Evolutionary conservation across 1,140 invertebrate species (phyloP).

Genomic region (Lerema accius): DNA sequence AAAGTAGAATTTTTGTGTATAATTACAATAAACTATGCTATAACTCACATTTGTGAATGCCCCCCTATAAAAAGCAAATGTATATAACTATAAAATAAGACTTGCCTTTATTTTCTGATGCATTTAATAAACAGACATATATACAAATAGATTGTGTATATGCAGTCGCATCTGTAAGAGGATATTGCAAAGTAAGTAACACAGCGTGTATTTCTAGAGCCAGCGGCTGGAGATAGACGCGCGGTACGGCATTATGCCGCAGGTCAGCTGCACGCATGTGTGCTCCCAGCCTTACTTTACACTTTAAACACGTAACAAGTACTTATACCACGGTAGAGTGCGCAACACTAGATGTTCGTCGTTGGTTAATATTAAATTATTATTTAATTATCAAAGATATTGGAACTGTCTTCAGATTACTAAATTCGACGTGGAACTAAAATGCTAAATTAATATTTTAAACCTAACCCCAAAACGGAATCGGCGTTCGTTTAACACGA

Average conservation of each 20-base stretch:
- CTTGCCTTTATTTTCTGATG: too few species aligned
- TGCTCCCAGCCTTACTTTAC: slow-evolving; percentile 50
- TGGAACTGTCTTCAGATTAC: background rate
- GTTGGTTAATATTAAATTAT: slow-evolving; percentile 11
- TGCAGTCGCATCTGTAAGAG: background rate
- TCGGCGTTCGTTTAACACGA: background rate
- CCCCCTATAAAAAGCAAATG: too few species aligned
- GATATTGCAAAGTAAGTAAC: slow-evolving; percentile 25
- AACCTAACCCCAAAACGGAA: background rate
- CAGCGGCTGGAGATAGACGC: slow-evolving; percentile 96
- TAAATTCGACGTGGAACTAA: background rate
- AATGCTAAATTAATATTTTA: slow-evolving; percentile 3
- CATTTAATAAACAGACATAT: too few species aligned
- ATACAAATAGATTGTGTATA: background rate
- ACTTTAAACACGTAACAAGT: slow-evolving; percentile 26
- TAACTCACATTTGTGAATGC: too few species aligned
- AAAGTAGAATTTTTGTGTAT: too few species aligned
- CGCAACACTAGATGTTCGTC: slow-evolving; percentile 19
- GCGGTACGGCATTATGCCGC: slow-evolving; percentile 90
- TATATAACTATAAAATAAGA: too few species aligned
- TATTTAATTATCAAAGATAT: background rate
- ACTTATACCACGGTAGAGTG: slow-evolving; percentile 15
- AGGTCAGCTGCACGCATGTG: slow-evolving; percentile 84
- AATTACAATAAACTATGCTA: too few species aligned
- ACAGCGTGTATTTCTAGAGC: slow-evolving; percentile 87